Percentiles rank a stretch among this genome's conserved stretches.
Conservation (phyloP, 2,797 vertebrate genomes). For the Danio choprae region DNA sequence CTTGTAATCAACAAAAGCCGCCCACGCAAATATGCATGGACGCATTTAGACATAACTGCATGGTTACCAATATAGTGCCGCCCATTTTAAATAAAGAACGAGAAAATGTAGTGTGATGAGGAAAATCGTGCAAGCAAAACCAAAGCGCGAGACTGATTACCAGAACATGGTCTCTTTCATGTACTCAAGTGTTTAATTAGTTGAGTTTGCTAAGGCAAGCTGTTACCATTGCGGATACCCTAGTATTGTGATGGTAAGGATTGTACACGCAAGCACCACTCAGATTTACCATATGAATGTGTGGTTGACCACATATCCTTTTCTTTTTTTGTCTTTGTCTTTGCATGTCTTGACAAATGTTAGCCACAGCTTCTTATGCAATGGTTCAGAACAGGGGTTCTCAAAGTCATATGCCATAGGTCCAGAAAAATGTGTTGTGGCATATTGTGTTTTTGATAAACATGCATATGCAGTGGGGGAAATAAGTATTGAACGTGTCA, state of each 20-base stretch:
- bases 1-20: conserved; percentile 65
- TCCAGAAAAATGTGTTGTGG: too few relatives aligned
- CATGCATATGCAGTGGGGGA: too few relatives aligned
- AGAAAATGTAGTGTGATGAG: conserved; percentile 41
- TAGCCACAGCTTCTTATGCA: not conserved
- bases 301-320: not conserved
- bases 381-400: not conserved
- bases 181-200: conserved; percentile 12
- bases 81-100: conserved; percentile 54
- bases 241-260: not conserved
- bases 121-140: conserved; percentile 28
- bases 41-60: conserved; percentile 69
- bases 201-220: conserved; percentile 3
- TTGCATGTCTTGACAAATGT: not conserved
- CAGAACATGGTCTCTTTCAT: not conserved
- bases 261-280: not conserved
- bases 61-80: conserved; percentile 53
- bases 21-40: conserved; percentile 68
- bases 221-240: not conserved
- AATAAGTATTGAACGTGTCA: too few relatives aligned
- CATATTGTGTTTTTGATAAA: too few relatives aligned
- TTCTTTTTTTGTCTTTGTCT: not conserved
- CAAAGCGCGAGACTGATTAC: not conserved
- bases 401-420: too few relatives aligned
- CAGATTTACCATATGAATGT: not conserved